Evolutionary conservation across 1,140 invertebrate genomes (phyloP).

Genomic region (Papilio machaon): DNA sequence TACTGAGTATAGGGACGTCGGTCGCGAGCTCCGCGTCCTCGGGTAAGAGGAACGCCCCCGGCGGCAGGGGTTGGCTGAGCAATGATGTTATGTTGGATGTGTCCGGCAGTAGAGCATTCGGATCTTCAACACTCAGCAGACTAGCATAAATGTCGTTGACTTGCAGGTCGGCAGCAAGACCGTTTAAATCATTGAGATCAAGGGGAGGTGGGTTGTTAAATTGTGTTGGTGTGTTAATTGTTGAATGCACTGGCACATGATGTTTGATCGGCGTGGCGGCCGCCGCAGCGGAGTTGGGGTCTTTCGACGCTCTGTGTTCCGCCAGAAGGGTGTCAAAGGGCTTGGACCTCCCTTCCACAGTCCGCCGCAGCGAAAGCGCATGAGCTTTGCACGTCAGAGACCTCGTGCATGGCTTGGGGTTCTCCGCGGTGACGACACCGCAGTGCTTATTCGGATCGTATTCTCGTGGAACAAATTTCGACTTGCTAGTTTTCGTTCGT

Average conservation of each 20-base stretch:
- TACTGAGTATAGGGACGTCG: constrained; percentile 51
- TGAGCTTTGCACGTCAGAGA: constrained; percentile 93
- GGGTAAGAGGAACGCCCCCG: constrained; percentile 60
- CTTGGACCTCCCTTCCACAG: constrained; percentile 88
- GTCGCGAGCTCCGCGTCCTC: constrained; percentile 59
- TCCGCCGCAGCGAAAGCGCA: constrained; percentile 87
- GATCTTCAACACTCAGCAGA: constrained; percentile 68
- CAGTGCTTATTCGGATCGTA: constrained; percentile 93
- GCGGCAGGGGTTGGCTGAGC: constrained; percentile 61
- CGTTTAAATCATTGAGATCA: constrained; percentile 67
- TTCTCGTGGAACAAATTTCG: constrained; percentile 86
- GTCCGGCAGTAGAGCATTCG: constrained; percentile 61
- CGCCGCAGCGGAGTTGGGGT: constrained; percentile 54
- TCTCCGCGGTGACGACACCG: constrained; percentile 87
- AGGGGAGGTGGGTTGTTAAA: constrained; percentile 63
- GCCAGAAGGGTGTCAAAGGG: constrained; percentile 90
- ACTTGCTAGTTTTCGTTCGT: constrained; percentile 82
- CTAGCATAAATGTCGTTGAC: constrained; percentile 73
- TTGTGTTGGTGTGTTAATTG: constrained; percentile 45
- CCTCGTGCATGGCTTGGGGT: constrained; percentile 88
- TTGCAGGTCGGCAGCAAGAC: constrained; percentile 68
- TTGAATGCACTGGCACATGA: constrained; percentile 40
- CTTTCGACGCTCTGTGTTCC: constrained; percentile 86
- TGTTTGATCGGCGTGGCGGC: constrained; percentile 42
- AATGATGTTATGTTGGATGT: constrained; percentile 66